phyloP scores from a whole-genome alignment of 2,113 vertebrate species.

The Tonatia bakeri region DNA sequence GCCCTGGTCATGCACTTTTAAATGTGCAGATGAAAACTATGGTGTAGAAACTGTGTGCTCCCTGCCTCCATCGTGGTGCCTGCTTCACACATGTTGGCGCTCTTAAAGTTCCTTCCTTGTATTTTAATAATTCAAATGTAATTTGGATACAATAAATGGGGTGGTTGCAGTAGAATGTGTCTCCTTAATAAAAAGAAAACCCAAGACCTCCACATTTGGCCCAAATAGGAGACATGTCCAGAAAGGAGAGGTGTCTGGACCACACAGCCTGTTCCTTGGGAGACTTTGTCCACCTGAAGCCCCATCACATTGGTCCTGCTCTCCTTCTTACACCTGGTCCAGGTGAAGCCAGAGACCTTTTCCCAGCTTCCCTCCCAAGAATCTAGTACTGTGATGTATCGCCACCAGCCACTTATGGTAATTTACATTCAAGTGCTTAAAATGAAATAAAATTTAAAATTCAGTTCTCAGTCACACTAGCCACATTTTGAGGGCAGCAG shows the following conservation, averaged over 20 bases:
- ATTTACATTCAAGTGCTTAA: not conserved
- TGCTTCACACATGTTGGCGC: too few relatives aligned
- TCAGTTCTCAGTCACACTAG: not conserved
- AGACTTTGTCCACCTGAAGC: not conserved
- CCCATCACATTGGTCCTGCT: not conserved
- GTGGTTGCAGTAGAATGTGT: not conserved
- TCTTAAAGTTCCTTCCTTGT: not conserved
- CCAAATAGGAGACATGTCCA: not conserved
- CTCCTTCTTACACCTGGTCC: not conserved
- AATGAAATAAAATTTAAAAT: not conserved
- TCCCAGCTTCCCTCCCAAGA: not conserved
- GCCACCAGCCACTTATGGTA: not conserved
- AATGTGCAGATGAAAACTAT: not conserved
- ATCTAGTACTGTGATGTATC: not conserved
- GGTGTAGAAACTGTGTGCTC: not conserved
- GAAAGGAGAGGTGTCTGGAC: not conserved
- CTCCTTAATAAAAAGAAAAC: not conserved
- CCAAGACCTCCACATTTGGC: not conserved
- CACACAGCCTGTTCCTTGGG: not conserved
- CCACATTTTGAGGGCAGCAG: not conserved
- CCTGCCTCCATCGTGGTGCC: rapidly evolving
- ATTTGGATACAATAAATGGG: not conserved
- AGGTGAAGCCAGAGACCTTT: not conserved
- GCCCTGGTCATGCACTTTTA: not conserved
- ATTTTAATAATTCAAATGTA: not conserved